Conservation (phyloP, 2,113 vertebrate species). For the Alligator mississippiensis region DNA sequence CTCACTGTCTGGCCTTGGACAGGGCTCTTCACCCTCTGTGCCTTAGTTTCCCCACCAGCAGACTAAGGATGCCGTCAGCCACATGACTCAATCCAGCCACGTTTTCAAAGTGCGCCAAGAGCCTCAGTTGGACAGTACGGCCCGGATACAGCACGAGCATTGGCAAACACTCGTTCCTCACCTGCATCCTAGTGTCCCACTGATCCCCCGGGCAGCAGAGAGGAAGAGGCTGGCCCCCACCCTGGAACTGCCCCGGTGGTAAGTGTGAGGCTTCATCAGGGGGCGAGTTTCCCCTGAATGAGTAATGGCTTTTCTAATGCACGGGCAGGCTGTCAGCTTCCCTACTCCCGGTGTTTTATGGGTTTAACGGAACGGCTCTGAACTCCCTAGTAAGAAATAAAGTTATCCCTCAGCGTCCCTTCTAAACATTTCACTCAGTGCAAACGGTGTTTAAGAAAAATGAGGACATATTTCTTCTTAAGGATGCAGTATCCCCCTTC, state of each 20-base stretch:
- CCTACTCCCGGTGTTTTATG: conserved; percentile 91
- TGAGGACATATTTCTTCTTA: conserved; percentile 94
- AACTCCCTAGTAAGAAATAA: conserved; percentile 99
- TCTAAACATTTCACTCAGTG: conserved; percentile 99
- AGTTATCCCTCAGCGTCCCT: conserved; percentile 95
- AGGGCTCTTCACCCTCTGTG: not conserved
- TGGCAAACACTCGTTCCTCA: not conserved
- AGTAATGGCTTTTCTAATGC: conserved; percentile 90
- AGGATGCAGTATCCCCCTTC: conserved; percentile 88
- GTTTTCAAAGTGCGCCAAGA: not conserved
- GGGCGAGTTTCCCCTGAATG: conserved; percentile 76
- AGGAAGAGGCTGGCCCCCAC: conserved; percentile 34
- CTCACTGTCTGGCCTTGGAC: fast-evolving
- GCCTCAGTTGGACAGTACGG: not conserved
- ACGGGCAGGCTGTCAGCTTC: conserved; percentile 89
- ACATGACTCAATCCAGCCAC: not conserved
- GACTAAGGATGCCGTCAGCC: not conserved
- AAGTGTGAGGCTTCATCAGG: conserved; percentile 49
- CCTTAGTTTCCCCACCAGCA: not conserved
- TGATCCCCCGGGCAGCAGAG: conserved; percentile 6
- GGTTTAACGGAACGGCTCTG: conserved; percentile 95
- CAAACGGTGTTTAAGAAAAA: conserved; percentile 97
- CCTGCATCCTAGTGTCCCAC: not conserved
- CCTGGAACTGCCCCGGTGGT: conserved; percentile 47
- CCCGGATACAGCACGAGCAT: not conserved